Percentiles rank a stretch among this genome's conserved stretches.
Evolutionary conservation across 2,888 invertebrate genomes (phyloP).

Genomic region (Bombylius major): DNA sequence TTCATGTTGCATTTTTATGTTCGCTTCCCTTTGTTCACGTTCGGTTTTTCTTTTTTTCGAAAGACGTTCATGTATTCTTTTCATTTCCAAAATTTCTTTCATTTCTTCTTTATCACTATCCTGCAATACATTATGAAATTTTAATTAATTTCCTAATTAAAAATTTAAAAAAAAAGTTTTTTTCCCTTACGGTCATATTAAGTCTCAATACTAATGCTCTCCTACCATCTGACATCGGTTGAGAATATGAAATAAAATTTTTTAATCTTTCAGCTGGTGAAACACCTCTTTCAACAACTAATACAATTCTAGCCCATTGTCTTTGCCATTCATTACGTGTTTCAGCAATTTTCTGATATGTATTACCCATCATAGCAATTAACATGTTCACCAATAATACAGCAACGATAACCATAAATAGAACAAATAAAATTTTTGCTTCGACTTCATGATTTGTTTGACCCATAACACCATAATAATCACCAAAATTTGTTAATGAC

Average conservation of each 20-base stretch:
- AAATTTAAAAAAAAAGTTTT: no score
- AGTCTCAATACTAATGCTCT: constrained; percentile 76
- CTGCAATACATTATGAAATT: constrained; percentile 37
- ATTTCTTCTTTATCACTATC: constrained; percentile 88
- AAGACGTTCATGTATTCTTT: constrained; percentile 68
- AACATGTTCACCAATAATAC: constrained; percentile 93
- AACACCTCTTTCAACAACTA: constrained; percentile 95
- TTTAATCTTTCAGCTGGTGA: constrained; percentile 74
- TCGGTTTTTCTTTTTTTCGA: constrained; percentile 50
- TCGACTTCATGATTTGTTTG: constrained; percentile 77
- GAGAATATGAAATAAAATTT: constrained; percentile 82
- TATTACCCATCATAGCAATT: constrained; percentile 99
- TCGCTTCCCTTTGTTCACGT: constrained; percentile 26
- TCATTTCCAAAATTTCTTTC: constrained; percentile 87
- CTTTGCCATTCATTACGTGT: constrained; percentile 97
- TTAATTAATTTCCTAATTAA: background rate
- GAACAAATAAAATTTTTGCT: constrained; percentile 86
- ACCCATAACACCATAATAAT: constrained; percentile 84
- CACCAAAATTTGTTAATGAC: constrained; percentile 93
- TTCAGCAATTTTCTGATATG: constrained; percentile 95
- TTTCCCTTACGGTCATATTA: constrained; percentile 71
- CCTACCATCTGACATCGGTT: constrained; percentile 82
- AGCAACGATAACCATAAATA: constrained; percentile 95
- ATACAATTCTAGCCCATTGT: constrained; percentile 94
- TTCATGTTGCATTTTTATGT: constrained; percentile 26